Evolutionary conservation across 2,888 invertebrate species (phyloP), one percentile per base, ranked within the genome.

Genomic region (Cheilosia urbana): DNA sequence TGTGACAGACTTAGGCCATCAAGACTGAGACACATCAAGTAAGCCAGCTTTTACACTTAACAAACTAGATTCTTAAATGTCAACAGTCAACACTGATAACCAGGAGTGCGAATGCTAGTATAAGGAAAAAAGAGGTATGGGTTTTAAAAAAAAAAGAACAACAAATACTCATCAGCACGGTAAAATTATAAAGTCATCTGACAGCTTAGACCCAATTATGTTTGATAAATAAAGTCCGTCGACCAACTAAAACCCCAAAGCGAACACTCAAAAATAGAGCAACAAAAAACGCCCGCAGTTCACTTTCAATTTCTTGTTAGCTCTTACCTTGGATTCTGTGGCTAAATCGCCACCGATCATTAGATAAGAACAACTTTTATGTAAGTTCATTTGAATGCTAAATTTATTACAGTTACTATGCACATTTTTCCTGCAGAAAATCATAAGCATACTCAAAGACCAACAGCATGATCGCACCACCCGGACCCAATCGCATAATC

Each of bases 401-500:
- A 76, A 53, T 69, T 75, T 58, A 71, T 75, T 72, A 27, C 30
- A 60, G 40, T 58, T 88, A 90, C 11, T 88, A 90, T 13, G 87
- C 89, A 89, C 94, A 94, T 79, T 90, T 92, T 27, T 90, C 81
- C 76, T 95, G 94, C 89, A 98, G 93, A 91, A 94, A 96, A 69
- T 95, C 93, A 91, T 97, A 97, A 78, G 96, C 95, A 89, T 97
- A 95, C 90, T 98, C 98, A 89, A 97, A 98, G 11, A 98, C 97
- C 7, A 98, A 95, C 87, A 98, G 93, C 98, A 98, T 97, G 75
- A 98, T 98, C 2, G 98, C 98, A 21, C 98, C 98, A 58, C 98
- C 98, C 1, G 98, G 98, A 27, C 98, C 98, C 75, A 98, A 92
- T 87, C 98, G 94, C 91, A 98, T 93, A 0, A 98, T 95, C 93